Evolutionary conservation across 2,888 invertebrate species (phyloP).

Genomic region (Diachrysia chrysitis): DNA sequence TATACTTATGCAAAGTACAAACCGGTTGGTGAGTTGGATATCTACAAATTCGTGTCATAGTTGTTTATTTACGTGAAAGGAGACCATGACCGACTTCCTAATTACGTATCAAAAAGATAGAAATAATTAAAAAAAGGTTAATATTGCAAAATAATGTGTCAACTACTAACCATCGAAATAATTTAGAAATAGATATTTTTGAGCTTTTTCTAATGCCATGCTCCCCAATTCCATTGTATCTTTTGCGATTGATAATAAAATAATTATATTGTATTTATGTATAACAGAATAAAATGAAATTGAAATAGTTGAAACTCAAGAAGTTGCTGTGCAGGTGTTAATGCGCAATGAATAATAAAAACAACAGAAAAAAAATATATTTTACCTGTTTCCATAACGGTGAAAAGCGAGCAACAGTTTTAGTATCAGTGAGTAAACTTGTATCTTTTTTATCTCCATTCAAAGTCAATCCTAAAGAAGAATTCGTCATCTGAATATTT

Average conservation of each 20-base stretch:
- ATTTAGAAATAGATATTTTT: no score
- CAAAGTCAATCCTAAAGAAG: slow-evolving; percentile 68
- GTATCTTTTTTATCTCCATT: slow-evolving; percentile 70
- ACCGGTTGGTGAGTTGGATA: slow-evolving; percentile 4
- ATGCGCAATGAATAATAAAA: no score
- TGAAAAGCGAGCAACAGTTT: slow-evolving; percentile 80
- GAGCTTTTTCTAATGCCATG: no score
- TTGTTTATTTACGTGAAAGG: background rate
- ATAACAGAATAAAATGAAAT: no score
- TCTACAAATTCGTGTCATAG: background rate
- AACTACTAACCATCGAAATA: background rate
- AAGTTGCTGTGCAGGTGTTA: no score
- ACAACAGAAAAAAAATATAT: no score
- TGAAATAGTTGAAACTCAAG: no score
- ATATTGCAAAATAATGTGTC: background rate
- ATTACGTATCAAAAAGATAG: no score
- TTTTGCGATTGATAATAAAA: no score
- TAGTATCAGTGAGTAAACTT: slow-evolving; percentile 72
- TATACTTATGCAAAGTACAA: background rate
- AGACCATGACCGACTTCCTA: slow-evolving; percentile 2
- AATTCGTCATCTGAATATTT: slow-evolving; percentile 75
- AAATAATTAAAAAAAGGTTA: background rate
- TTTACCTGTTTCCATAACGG: slow-evolving; percentile 85
- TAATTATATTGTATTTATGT: no score
- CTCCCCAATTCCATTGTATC: no score